Conservation (phyloP, 2,888 invertebrate genomes). For the Eurytoma adleriae region DNA sequence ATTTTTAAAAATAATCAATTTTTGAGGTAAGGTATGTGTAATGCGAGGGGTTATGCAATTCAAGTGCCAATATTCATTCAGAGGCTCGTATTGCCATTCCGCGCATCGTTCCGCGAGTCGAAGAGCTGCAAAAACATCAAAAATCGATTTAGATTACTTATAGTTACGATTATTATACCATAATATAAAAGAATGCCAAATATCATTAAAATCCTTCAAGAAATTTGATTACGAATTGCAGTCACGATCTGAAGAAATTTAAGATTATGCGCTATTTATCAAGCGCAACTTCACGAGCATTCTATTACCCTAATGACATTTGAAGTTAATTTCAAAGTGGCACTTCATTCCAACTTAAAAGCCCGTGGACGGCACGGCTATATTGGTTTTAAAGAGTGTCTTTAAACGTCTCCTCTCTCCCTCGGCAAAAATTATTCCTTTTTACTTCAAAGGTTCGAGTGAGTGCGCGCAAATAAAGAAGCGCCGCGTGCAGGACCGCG, state of each 20-base stretch:
- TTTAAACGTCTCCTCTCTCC: conserved; percentile 25
- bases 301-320: conserved; percentile 43
- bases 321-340: conserved; percentile 52
- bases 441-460: conserved; percentile 49
- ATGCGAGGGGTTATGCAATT: too few relatives aligned
- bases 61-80: too few relatives aligned
- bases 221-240: too few relatives aligned
- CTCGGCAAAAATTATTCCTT: conserved; percentile 46
- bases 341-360: conserved; percentile 64
- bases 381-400: conserved; percentile 49
- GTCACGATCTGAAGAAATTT: not conserved
- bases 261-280: conserved; percentile 9
- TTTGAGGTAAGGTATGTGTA: too few relatives aligned
- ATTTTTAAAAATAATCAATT: too few relatives aligned
- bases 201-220: too few relatives aligned
- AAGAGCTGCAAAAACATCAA: too few relatives aligned
- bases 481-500: conserved; percentile 20
- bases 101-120: too few relatives aligned
- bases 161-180: too few relatives aligned
- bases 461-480: conserved; percentile 46
- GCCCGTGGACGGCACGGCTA: conserved; percentile 42
- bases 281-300: conserved; percentile 7
- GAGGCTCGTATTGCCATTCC: too few relatives aligned
- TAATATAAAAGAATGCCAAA: too few relatives aligned
- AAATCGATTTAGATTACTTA: too few relatives aligned